Percentiles rank a stretch among this genome's conserved stretches.
phyloP scores from a whole-genome alignment of 2,888 invertebrate species.

The Brachypalpus laphriformis region DNA sequence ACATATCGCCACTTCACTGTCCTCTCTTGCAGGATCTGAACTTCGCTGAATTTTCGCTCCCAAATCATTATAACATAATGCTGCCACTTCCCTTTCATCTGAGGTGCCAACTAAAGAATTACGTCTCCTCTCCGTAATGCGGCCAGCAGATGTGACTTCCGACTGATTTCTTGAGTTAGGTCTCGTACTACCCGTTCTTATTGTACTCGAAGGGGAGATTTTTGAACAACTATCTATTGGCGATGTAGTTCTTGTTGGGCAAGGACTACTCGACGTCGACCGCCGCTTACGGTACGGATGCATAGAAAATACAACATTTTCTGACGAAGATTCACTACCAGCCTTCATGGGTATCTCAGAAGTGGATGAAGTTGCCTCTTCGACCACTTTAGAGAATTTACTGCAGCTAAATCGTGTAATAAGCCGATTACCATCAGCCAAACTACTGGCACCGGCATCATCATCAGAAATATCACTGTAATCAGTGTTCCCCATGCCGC shows the following conservation, averaged over 20 bases:
- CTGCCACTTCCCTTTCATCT: neutral
- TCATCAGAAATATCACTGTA: slow-evolving; percentile 48
- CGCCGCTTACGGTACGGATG: neutral
- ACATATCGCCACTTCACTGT: slow-evolving; percentile 31
- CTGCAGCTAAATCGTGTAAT: neutral
- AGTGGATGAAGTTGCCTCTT: slow-evolving; percentile 63
- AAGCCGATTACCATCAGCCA: neutral
- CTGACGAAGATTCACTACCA: neutral
- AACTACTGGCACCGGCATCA: neutral
- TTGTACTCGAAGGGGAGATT: slow-evolving; percentile 42
- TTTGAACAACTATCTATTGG: slow-evolving; percentile 29
- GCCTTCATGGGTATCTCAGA: slow-evolving; percentile 23
- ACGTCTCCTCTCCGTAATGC: neutral
- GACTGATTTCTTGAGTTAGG: neutral
- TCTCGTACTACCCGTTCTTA: slow-evolving; percentile 1
- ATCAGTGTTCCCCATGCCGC: neutral
- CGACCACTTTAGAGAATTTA: slow-evolving; percentile 53
- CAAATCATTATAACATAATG: neutral
- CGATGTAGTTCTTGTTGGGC: slow-evolving; percentile 26
- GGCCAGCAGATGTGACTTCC: neutral
- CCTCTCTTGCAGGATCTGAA: neutral
- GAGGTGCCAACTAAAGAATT: neutral
- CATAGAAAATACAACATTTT: slow-evolving; percentile 43
- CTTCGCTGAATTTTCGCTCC: neutral
- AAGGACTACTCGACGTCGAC: slow-evolving; percentile 51